phyloP scores from a whole-genome alignment of 2,113 vertebrate genomes.

The Peromyscus maniculatus region DNA sequence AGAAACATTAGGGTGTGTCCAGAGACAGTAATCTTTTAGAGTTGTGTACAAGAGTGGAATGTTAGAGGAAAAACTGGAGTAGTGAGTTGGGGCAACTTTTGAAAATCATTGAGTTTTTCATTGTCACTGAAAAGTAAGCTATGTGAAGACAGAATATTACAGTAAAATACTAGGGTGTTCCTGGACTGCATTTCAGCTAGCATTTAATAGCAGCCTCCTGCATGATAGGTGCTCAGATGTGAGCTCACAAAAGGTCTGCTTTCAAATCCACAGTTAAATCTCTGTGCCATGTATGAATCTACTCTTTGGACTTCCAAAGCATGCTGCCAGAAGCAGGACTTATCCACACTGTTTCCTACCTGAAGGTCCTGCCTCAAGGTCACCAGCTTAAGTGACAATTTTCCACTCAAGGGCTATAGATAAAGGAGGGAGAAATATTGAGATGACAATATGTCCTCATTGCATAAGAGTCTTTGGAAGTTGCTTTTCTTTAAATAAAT shows the following conservation, averaged over 20 bases:
- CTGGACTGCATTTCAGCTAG: not conserved
- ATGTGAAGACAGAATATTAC: not conserved
- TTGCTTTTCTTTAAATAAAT: conserved; percentile 20
- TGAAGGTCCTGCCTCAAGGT: not conserved
- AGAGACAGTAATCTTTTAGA: not conserved
- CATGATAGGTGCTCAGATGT: not conserved
- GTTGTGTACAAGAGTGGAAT: not conserved
- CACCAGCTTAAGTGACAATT: conserved; percentile 17
- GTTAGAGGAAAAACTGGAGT: not conserved
- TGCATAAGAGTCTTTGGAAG: conserved; percentile 52
- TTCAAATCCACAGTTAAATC: not conserved
- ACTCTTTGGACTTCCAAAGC: not conserved
- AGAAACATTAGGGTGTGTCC: not conserved
- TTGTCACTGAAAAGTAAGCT: not conserved
- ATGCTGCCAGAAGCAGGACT: not conserved
- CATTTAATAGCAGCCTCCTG: not conserved
- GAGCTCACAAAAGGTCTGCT: not conserved
- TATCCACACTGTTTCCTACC: not conserved
- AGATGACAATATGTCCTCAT: conserved; percentile 31
- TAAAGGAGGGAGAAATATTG: conserved; percentile 29
- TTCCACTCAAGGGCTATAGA: conserved; percentile 54
- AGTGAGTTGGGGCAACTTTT: not conserved
- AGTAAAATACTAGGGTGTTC: not conserved
- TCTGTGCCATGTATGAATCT: not conserved
- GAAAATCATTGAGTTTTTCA: not conserved